These are phyloP conservation scores for Scarus forsteni DNA, from an alignment of 2,797 vertebrate genomes.

Conservation along the genomic window DNA sequence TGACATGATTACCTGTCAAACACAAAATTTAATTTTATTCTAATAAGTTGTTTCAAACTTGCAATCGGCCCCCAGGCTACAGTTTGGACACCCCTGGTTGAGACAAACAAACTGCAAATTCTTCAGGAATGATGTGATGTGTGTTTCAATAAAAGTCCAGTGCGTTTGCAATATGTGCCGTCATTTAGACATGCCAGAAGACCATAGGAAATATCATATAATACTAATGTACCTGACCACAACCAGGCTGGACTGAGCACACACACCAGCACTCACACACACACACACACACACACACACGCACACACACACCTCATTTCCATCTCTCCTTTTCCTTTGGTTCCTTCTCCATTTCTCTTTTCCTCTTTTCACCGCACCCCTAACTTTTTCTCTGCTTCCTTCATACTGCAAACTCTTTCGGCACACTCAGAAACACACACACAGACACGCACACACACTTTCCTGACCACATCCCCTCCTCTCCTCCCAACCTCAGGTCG, in stretches of 20 bases:
- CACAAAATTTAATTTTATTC: no score
- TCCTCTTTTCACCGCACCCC: constrained; percentile 66
- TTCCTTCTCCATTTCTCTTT: constrained; percentile 54
- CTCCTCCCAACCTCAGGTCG: constrained; percentile 81
- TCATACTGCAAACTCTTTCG: constrained; percentile 53
- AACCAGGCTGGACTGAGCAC: constrained; percentile 74
- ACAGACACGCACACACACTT: constrained; percentile 31
- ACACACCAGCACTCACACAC: constrained; percentile 53
- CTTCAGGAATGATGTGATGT: constrained; percentile 78
- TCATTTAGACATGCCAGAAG: constrained; percentile 78
- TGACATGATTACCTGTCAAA: no score
- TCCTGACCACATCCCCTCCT: constrained; percentile 83
- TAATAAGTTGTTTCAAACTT: no score
- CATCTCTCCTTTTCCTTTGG: constrained; percentile 42
- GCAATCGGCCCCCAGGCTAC: no score
- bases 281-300: constrained; percentile 44
- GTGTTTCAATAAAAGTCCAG: constrained; percentile 77
- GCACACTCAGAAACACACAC: constrained; percentile 36
- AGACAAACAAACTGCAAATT: constrained; percentile 76
- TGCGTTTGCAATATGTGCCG: constrained; percentile 71
- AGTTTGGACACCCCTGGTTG: constrained; percentile 29
- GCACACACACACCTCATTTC: constrained; percentile 48
- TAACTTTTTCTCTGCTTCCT: constrained; percentile 54
- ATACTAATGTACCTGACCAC: constrained; percentile 84
- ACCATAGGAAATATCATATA: constrained; percentile 84